Percentiles rank a stretch among this genome's conserved stretches.
Evolutionary conservation across 2,797 vertebrate species (phyloP).

Genomic region (Falco berigora): DNA sequence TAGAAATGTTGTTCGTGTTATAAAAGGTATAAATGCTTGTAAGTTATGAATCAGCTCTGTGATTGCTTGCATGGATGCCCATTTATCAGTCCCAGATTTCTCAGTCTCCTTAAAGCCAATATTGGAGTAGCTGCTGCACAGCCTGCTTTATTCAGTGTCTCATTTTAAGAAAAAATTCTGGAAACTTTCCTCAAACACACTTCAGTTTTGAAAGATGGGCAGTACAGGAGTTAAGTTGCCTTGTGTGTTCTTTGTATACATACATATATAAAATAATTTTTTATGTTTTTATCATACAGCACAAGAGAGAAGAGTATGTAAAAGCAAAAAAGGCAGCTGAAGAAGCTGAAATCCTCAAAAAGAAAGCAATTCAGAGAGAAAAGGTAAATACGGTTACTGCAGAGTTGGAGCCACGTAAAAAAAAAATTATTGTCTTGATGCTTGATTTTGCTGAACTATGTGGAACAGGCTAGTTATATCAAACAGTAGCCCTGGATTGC

Average conservation of each 20-base stretch:
- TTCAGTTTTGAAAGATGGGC: neutral
- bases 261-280: neutral
- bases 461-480: neutral
- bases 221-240: neutral
- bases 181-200: neutral
- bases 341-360: constrained; percentile 74
- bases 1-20: neutral
- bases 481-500: neutral
- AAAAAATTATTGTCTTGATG: neutral
- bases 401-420: neutral
- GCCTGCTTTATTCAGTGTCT: neutral
- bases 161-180: neutral
- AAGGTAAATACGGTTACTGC: constrained; percentile 71
- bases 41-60: neutral
- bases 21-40: neutral
- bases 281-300: constrained; percentile 61
- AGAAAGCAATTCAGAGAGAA: constrained; percentile 79
- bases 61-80: neutral
- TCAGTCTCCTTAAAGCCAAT: neutral
- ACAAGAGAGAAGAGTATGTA: constrained; percentile 73
- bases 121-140: neutral
- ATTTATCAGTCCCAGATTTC: neutral
- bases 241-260: neutral
- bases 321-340: constrained; percentile 75
- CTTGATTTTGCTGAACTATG: neutral